phyloP scores from a whole-genome alignment of 2,888 invertebrate genomes.

The Entomobrya proxima region DNA sequence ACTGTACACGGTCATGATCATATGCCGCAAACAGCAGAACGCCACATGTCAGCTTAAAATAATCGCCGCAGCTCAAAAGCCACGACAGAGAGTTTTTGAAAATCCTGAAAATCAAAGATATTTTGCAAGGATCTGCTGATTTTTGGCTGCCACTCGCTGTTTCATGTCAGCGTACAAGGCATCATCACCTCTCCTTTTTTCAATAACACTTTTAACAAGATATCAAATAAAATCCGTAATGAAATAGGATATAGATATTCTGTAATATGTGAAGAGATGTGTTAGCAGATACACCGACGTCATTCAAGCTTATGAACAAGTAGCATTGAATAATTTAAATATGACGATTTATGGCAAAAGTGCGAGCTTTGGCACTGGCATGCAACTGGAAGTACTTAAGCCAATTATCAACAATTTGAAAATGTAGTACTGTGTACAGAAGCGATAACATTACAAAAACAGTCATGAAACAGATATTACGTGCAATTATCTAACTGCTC shows the following conservation, averaged over 20 bases:
- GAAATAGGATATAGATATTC: constrained; percentile 17
- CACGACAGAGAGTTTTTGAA: constrained; percentile 3
- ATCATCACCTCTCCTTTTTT: too few species aligned
- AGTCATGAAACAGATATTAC: too few species aligned
- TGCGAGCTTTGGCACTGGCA: constrained; percentile 16
- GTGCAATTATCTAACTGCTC: too few species aligned
- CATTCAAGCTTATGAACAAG: too few species aligned
- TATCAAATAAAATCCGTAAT: background rate
- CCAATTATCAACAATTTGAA: constrained; percentile 4
- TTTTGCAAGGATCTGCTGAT: background rate
- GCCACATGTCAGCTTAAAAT: background rate
- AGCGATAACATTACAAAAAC: too few species aligned
- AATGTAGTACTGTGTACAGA: background rate
- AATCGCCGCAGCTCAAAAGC: background rate
- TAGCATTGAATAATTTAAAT: background rate
- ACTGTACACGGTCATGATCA: background rate
- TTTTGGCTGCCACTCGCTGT: constrained; percentile 5
- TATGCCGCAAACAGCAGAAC: background rate
- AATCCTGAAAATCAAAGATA: background rate
- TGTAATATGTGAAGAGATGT: background rate
- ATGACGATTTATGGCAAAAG: background rate
- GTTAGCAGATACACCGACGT: background rate
- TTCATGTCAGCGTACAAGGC: background rate
- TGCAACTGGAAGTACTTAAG: constrained; percentile 23
- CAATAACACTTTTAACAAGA: background rate